Evolutionary conservation across 2,888 invertebrate species (phyloP), one percentile per base, ranked within the genome.

Genomic region (Rhogogaster chlorosoma): DNA sequence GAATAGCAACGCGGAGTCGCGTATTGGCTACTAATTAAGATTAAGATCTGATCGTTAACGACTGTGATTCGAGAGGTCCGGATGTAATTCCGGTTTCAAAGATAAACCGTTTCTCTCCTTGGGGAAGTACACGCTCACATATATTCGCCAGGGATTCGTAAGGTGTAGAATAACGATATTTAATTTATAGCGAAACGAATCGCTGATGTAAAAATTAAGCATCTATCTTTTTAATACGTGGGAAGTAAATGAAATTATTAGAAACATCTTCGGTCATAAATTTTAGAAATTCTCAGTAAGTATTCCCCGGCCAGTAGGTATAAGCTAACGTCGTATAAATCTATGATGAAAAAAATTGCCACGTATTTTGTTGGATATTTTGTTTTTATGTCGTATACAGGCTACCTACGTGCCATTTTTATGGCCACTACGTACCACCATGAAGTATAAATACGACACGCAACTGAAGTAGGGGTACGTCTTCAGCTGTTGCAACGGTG

Each of bases 1-100:
- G n/a, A 42, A 53, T 32, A 5, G 38, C 36, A 18, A 61, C 80
- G 57, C 15, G 12, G 38, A 61, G 38, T 80, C 38, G 18, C 57
- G 57, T 61, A 80, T 80, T 49, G 80, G 80, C 80, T 83, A 45
- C 67, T 83, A 67, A 83, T 83, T 83, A 70, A 83, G 83, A 83
- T 83, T 45, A 38, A 70, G 83, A 83, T 83, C 64, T 32, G 67
- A 29, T 83, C 83, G 67, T 83, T 83, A 45, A 49, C 49, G 83
- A 49, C 45, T 49, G 29, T 45, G 67, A 67, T 83, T 70, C 38
- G 61, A 36, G 61, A 36, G 36, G 38, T 61, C 12, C 36, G 36
- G 36, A 61, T 22, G 57, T 80, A 57, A 80, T 80, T 80, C 32
- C 32, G 67, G 15, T 18, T 32, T 32, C 15, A 32, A 67, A 53